Percentiles rank a stretch among this genome's conserved stretches.
Conservation (phyloP, 92 coral and sea anemone genomes). For the Nematostella vectensis region DNA sequence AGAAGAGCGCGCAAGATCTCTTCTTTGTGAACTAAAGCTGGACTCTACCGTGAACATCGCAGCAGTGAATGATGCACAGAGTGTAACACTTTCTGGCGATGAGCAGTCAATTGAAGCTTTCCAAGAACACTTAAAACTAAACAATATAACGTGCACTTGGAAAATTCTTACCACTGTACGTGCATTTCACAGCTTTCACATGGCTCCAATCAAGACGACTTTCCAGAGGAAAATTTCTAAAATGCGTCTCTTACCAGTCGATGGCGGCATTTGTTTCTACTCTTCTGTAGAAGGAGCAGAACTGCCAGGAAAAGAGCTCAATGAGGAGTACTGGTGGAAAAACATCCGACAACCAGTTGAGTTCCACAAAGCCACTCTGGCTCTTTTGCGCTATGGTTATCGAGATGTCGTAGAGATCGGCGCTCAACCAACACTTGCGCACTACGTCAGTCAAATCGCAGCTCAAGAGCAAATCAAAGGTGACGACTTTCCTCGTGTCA, state of each 20-base stretch:
- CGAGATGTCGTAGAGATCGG: constrained; percentile 34
- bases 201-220: constrained; percentile 30
- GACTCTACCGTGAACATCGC: constrained; percentile 25
- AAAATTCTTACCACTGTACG: constrained; percentile 37
- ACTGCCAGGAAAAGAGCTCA: constrained; percentile 19
- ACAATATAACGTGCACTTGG: constrained; percentile 24
- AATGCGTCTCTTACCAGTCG: constrained; percentile 13
- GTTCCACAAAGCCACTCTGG: constrained; percentile 28
- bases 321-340: constrained; percentile 46
- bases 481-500: constrained; percentile 9
- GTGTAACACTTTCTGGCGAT: constrained; percentile 49
- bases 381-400: constrained; percentile 28
- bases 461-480: constrained; percentile 11
- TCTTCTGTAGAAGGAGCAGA: constrained; percentile 45
- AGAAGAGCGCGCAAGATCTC: constrained; percentile 14
- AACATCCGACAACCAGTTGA: constrained; percentile 43
- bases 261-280: constrained; percentile 19
- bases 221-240: constrained; percentile 5
- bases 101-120: constrained; percentile 24
- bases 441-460: constrained; percentile 39
- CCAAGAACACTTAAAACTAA: constrained; percentile 8
- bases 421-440: constrained; percentile 48
- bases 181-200: constrained; percentile 50
- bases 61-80: constrained; percentile 44
- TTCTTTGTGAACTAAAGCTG: constrained; percentile 19